Evolutionary conservation across 2,113 vertebrate species (phyloP), one percentile per base, ranked within the genome.

Genomic region (Pseudorhombus dupliciocellatus): DNA sequence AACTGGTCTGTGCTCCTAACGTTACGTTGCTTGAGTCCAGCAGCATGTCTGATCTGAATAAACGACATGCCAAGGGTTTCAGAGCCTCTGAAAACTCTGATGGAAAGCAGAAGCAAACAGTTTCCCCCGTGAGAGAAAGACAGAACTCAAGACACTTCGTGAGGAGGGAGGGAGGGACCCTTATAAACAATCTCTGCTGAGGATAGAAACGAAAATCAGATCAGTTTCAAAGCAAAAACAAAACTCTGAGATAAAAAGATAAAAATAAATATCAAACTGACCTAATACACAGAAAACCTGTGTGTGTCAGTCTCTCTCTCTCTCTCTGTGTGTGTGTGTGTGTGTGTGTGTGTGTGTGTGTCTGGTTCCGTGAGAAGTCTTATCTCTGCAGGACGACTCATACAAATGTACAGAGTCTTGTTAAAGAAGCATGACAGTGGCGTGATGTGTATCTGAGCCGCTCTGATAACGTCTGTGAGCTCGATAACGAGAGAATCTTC

Each of bases 341-440:
- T 48, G 44, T 7, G 18, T 48, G 44, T 48, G 44, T 48, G 44
- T 48, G 44, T n/a, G 46, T 48, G 46, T 48, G 46, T 48, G 46
- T 30, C 34, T 67, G 24, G 64, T 81, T 71, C 59, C 78, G 78
- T 88, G 86, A 85, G 74, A 84, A 78, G 61, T 70, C 62, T 85
- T 85, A 88, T 88, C 86, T 1, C 52, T 10, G 22, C 51, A 73
- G 76, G 75, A 26, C 67, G 11, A 81, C 72, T 79, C 56, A 58
- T 12, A 78, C 31, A 83, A 58, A 81, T 66, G 80, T 75, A 73
- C 75, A 73, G 81, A 73, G 81, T 85, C 68, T 58, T 77, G 61
- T 81, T 84, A 88, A 86, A 77, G 67, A 72, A 54, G 64, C 78
- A 51, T 78, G 80, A 84, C 80, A 83, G 82, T 76, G 76, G 75